phyloP scores from a whole-genome alignment of 2,888 invertebrate species.

The Shargacucullia verbasci region DNA sequence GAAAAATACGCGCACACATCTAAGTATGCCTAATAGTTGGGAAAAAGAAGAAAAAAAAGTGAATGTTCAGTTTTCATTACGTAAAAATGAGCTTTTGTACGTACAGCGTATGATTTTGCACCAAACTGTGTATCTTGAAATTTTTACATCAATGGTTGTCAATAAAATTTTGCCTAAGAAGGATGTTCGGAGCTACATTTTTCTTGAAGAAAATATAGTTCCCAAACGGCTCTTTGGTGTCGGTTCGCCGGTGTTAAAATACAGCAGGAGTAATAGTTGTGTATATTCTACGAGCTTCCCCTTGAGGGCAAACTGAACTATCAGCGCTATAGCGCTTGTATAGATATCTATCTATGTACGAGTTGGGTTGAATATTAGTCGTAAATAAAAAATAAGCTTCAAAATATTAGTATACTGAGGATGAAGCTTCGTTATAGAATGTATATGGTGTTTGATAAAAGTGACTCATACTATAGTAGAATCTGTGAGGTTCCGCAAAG shows the following conservation, averaged over 20 bases:
- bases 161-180: constrained; percentile 34
- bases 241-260: constrained; percentile 46
- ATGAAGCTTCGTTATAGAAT: too few relatives aligned
- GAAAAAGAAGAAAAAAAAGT: too few relatives aligned
- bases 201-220: constrained; percentile 40
- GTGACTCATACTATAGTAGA: too few relatives aligned
- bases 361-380: constrained; percentile 22
- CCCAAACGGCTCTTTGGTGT: constrained; percentile 37
- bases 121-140: not conserved
- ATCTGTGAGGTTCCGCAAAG: too few relatives aligned
- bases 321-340: constrained; percentile 35
- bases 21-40: too few relatives aligned
- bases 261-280: constrained; percentile 41
- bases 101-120: too few relatives aligned
- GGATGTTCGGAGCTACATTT: constrained; percentile 28
- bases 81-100: too few relatives aligned
- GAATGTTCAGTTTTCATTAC: too few relatives aligned
- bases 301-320: constrained; percentile 37
- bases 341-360: constrained; percentile 25
- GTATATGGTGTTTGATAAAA: too few relatives aligned
- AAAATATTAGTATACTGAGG: too few relatives aligned
- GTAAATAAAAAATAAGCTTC: too few relatives aligned
- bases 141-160: constrained; percentile 1
- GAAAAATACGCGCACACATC: too few relatives aligned
- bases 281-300: constrained; percentile 32